Conservation (phyloP, 2,113 vertebrate genomes). For the Chionomys nivalis region DNA sequence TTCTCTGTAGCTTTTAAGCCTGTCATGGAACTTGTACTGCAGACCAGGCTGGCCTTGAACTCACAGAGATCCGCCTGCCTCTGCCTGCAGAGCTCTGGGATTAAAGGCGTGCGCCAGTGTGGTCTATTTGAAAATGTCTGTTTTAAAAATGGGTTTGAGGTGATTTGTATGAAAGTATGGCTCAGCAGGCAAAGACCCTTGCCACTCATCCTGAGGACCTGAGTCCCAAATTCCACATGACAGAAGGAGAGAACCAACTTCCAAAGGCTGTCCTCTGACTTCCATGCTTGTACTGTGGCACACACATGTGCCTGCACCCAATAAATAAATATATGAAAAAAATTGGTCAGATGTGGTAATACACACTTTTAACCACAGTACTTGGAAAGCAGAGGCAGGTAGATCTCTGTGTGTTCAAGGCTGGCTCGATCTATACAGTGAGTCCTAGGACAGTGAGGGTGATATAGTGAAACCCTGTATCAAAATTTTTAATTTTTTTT, state of each 20-base stretch:
- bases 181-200: not conserved
- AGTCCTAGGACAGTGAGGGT: not conserved
- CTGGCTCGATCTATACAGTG: not conserved
- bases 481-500: not conserved
- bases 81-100: no score
- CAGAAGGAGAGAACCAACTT: not conserved
- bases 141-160: not conserved
- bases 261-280: not conserved
- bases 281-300: not conserved
- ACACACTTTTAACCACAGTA: not conserved
- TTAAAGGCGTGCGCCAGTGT: no score
- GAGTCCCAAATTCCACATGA: not conserved
- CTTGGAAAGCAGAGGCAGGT: not conserved
- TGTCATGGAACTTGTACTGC: no score
- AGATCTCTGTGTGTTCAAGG: not conserved
- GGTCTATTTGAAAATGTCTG: not conserved
- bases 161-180: not conserved
- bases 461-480: not conserved
- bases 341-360: no score
- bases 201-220: not conserved
- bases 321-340: not conserved
- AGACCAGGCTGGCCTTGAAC: no score
- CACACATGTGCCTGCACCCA: not conserved
- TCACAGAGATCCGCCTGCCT: no score
- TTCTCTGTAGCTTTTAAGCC: no score